Conservation (phyloP, 2,113 vertebrate genomes). For the Spea multiplicata region DNA sequence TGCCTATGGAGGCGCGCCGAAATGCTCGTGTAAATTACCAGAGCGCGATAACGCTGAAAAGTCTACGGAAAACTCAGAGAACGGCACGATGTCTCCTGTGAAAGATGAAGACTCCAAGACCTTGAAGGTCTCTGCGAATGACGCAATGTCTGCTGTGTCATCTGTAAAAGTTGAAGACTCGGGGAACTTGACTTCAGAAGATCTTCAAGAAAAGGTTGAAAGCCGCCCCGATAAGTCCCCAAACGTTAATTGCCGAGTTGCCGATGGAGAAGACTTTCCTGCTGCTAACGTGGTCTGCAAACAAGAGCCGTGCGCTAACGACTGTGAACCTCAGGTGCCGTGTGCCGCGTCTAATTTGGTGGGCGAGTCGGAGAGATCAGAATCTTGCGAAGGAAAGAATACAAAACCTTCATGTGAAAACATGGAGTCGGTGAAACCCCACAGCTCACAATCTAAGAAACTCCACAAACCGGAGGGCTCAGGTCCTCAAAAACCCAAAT, state of each 20-base stretch:
- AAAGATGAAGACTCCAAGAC: neutral
- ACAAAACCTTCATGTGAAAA: neutral
- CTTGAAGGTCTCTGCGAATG: neutral
- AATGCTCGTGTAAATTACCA: conserved; percentile 26
- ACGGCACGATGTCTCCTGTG: too few species aligned
- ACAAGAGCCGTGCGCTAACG: neutral
- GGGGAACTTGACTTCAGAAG: neutral
- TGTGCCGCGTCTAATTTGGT: too few species aligned
- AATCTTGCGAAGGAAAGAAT: neutral
- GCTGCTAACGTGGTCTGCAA: neutral
- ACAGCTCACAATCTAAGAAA: neutral
- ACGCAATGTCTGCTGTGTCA: neutral
- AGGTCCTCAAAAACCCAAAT: neutral
- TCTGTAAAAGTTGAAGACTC: neutral
- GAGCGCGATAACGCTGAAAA: neutral
- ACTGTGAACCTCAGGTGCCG: neutral
- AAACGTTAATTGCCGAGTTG: neutral
- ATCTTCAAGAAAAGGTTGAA: neutral
- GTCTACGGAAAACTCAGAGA: too few species aligned
- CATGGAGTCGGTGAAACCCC: neutral
- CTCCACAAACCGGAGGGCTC: neutral
- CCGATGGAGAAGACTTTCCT: neutral
- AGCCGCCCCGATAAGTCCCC: neutral
- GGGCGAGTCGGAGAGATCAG: too few species aligned
- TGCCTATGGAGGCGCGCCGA: conserved; percentile 38